A percentile compares a stretch with the other conserved stretches of the same genome.
Conservation (phyloP, 2,113 vertebrate species). For the Sigmodon hispidus region DNA sequence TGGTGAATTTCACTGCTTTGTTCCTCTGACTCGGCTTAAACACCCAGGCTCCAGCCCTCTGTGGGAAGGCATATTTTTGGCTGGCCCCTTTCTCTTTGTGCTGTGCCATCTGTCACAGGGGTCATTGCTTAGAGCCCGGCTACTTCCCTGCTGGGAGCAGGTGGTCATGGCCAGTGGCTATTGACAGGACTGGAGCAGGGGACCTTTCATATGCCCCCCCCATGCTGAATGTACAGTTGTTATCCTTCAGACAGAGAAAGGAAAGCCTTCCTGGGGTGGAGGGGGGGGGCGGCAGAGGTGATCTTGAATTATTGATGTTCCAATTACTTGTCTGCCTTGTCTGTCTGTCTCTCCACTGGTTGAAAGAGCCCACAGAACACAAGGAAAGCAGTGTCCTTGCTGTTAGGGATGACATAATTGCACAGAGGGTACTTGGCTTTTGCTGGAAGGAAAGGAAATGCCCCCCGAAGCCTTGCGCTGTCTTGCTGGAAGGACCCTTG, state of each 20-base stretch:
- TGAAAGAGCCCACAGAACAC: background rate
- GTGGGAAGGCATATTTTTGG: slow-evolving; percentile 70
- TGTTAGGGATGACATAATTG: background rate
- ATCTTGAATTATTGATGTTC: slow-evolving; percentile 20
- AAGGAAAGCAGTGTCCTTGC: background rate
- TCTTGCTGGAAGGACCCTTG: background rate
- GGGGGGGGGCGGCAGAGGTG: background rate
- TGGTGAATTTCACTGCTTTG: slow-evolving; percentile 64
- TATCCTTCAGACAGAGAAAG: slow-evolving; percentile 17
- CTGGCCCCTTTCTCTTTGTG: slow-evolving; percentile 70
- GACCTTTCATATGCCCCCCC: slow-evolving; percentile 27
- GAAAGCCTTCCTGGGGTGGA: slow-evolving; percentile 6
- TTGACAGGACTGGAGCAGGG: slow-evolving; percentile 48
- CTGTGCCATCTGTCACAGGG: slow-evolving; percentile 78
- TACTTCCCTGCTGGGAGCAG: slow-evolving; percentile 75
- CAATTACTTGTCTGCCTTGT: background rate
- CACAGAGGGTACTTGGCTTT: background rate
- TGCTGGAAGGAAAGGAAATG: slow-evolving; percentile 51
- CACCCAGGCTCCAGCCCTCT: slow-evolving; percentile 43
- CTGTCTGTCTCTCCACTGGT: background rate
- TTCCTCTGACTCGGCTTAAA: slow-evolving; percentile 64
- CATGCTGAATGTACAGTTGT: background rate
- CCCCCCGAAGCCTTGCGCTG: background rate
- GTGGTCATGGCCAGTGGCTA: slow-evolving; percentile 70
- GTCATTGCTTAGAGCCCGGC: slow-evolving; percentile 70